Base-by-base conservation (phyloP, 2,888 invertebrate species). In the Amaurobius ferox region DNA sequence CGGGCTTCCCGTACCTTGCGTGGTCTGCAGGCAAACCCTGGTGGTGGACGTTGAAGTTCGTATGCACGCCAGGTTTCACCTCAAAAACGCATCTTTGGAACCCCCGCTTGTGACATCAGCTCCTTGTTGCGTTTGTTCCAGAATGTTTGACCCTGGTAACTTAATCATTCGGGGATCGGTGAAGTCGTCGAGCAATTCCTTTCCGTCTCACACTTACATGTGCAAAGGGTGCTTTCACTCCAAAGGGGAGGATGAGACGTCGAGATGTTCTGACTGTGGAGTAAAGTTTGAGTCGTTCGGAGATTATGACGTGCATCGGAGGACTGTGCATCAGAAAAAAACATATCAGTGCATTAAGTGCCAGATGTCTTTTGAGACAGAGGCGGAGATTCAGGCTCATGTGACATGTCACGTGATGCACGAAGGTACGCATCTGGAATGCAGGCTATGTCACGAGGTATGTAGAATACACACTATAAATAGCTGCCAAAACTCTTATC, bases 11-110 rank as follows among this genome's bases (percentile, higher is more conserved):
- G 94, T 96, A 30, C 95, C 97, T 26, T 98, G 98, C 91, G 95
- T 98, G 26, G 95, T 98, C 61, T 98, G 98, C 90, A 94, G 97
- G 13, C 97, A 98, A 91, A 97, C 97, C 0, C 92, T 98, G 39
- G 95, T 96, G 83, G 96, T 96, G 0, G 96, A 97, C 89, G 94
- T 96, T 68, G 98, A 98, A 91, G 95, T 97, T 13, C 94, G 95
- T 76, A 93, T 97, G 86, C 98, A 98, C 91, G 97, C 97, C 0
- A 94, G 95, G 90, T 96, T 95, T 90, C 96, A 96, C 90, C 66
- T 89, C 29, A 88, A 85, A 30, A 87, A 86, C 64, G 79, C 81
- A 28, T 23, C 71, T 0, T 23, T 44, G 1, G 76, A 80, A 3
- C 80, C 73, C 0, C 16, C 44, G 0, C 40, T 89, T 30, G 88